Conservation (phyloP, 2,113 vertebrate species). For the Cepphus grylle region DNA sequence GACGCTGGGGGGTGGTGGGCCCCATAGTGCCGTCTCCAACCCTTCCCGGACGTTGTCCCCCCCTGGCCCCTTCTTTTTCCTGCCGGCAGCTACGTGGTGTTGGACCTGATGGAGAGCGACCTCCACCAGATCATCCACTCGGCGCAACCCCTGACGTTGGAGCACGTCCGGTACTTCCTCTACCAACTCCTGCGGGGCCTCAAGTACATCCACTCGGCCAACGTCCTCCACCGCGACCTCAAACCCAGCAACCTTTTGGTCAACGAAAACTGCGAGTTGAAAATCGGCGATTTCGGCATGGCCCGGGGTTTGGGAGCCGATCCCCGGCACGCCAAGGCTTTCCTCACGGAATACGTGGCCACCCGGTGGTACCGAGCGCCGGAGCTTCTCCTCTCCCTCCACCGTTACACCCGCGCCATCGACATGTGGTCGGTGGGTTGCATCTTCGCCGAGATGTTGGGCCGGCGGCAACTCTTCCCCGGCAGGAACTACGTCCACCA, state of each 20-base stretch:
- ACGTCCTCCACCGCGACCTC: slow-evolving; percentile 95
- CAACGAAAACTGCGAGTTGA: slow-evolving; percentile 96
- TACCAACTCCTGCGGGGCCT: slow-evolving; percentile 95
- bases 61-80: too few species aligned
- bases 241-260: slow-evolving; percentile 94
- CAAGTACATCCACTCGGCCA: slow-evolving; percentile 96
- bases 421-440: slow-evolving; percentile 96
- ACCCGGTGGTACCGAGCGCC: slow-evolving; percentile 96
- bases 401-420: slow-evolving; percentile 91
- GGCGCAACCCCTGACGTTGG: slow-evolving; percentile 82
- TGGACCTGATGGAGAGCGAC: slow-evolving; percentile 98
- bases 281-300: slow-evolving; percentile 97
- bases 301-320: slow-evolving; percentile 87
- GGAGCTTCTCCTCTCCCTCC: slow-evolving; percentile 89
- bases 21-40: rapidly evolving
- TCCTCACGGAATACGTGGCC: slow-evolving; percentile 96
- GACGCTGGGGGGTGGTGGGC: background rate
- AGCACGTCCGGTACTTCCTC: slow-evolving; percentile 94
- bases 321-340: slow-evolving; percentile 84
- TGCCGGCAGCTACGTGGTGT: slow-evolving; percentile 84
- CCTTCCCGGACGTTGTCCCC: too few species aligned
- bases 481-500: slow-evolving; percentile 93
- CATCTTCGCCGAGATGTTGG: slow-evolving; percentile 96
- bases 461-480: slow-evolving; percentile 88
- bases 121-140: slow-evolving; percentile 98